Percentiles rank a stretch among this genome's conserved stretches.
Evolutionary conservation across 2,797 vertebrate genomes (phyloP).

Genomic region (Mus spretus): DNA sequence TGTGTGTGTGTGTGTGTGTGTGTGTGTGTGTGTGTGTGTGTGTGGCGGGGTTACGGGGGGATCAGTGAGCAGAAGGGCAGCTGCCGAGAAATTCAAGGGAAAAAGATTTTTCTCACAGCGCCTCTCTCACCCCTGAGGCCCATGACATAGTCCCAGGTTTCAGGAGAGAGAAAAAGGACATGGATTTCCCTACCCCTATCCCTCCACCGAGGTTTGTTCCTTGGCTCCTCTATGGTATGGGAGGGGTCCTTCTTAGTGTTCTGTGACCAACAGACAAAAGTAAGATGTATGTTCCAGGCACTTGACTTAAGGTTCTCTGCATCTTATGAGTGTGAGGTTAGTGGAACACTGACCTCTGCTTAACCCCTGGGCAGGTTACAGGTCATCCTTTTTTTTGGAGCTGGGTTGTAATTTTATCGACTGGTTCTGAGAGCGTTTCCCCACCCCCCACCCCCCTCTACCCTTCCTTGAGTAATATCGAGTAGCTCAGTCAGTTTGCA

Average conservation of each 20-base stretch:
- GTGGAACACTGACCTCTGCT: neutral
- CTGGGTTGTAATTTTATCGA: conserved; percentile 43
- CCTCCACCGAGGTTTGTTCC: neutral
- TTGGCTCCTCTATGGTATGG: neutral
- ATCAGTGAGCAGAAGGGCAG: neutral
- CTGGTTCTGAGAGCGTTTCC: neutral
- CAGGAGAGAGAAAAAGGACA: neutral
- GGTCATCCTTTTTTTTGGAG: conserved; percentile 28
- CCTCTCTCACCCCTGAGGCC: neutral
- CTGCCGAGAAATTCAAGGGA: conserved; percentile 1
- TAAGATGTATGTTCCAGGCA: neutral
- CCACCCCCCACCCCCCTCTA: no score
- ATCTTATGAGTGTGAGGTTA: neutral
- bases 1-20: no score
- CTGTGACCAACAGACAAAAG: neutral
- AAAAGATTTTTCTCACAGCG: neutral
- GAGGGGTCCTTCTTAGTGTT: no score
- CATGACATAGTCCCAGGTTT: neutral
- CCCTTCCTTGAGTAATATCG: neutral
- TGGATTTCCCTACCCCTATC: no score
- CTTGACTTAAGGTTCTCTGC: neutral
- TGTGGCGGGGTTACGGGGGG: no score
- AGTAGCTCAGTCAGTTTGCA: conserved; percentile 36
- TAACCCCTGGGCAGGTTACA: neutral
- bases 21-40: neutral